Percentiles rank a stretch among this genome's conserved stretches.
phyloP scores from a whole-genome alignment of 2,888 invertebrate species.

The Drosophila trichaetosa region DNA sequence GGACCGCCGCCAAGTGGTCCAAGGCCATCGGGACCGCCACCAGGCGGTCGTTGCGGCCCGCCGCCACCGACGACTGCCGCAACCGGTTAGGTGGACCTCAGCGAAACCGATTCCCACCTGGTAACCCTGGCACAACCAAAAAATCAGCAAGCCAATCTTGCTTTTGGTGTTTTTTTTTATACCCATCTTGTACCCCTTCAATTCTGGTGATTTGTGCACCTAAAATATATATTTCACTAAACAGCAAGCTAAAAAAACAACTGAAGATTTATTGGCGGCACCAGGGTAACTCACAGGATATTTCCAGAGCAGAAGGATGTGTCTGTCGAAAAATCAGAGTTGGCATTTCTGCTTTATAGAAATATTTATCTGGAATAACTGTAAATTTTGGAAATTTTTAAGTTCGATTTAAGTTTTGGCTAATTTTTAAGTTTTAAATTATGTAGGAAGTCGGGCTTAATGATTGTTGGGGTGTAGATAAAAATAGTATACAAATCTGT shows the following conservation, averaged over 20 bases:
- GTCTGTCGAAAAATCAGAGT: neutral
- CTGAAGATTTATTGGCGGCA: neutral
- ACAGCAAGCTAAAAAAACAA: neutral
- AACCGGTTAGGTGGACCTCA: slow-evolving; percentile 33
- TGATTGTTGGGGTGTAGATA: too few species aligned
- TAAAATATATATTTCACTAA: neutral
- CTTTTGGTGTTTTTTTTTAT: neutral
- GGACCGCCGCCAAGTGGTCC: slow-evolving; percentile 61
- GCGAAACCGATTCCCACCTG: neutral
- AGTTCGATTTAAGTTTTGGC: too few species aligned
- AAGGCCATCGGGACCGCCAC: slow-evolving; percentile 62
- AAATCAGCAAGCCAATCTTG: neutral
- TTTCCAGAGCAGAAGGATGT: neutral
- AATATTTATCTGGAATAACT: neutral
- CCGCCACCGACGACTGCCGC: slow-evolving; percentile 53
- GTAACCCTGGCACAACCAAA: neutral
- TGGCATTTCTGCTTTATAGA: neutral
- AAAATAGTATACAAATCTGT: too few species aligned
- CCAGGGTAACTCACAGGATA: neutral
- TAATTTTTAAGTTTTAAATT: too few species aligned
- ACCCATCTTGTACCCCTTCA: neutral
- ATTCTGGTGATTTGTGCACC: neutral
- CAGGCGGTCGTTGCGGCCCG: slow-evolving; percentile 45
- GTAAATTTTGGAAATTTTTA: fast-evolving
- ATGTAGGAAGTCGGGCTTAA: too few species aligned